Base-by-base conservation (phyloP, 2,888 invertebrate genomes). In the Stomorhina lunata region DNA sequence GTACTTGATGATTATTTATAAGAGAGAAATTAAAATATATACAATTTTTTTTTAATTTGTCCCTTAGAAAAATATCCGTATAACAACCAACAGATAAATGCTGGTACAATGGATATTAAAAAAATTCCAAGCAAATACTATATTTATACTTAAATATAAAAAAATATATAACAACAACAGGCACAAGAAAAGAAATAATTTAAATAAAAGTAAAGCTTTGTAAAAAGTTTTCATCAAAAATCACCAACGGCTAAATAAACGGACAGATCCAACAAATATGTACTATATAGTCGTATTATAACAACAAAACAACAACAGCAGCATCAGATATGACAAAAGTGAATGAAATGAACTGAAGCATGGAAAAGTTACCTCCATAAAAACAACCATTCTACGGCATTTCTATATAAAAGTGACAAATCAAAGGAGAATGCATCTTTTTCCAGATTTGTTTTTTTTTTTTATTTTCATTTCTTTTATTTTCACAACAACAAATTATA, bases 191-290 rank as follows among this genome's bases (percentile, higher is more conserved):
- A 25, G 25, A 73, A 55, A 71, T n/a, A n/a, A n/a, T n/a, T n/a
- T n/a, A n/a, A 71, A 72, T 87, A 88, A 87, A 82, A 69, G 79
- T 71, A 79, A 71, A 50, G 78, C 79, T 82, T 79, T 82, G 75
- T 79, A 65, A 88, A 88, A 88, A 88, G 86, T 89, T 89, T 86
- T 86, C 86, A 86, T 86, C 85, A 86, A 84, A 86, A 84, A 86
- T 85, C 84, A 85, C 86, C 86, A 84, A 85, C 81, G 86, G 86
- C 84, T 85, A 86, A 81, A 85, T 82, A 75, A 82, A 82, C 75
- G 79, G 75, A 79, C 79, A 79, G 79, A 79, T 40, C 20, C 15
- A 22, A 57, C 57, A 75, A 76, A 69, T 7, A 15, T 20, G 20
- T 32, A 43, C 15, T n/a, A 34, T 34, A 22, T 7, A 12, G n/a